Conservation (phyloP, 2,113 vertebrate genomes). For the Coracopsis vasa region DNA sequence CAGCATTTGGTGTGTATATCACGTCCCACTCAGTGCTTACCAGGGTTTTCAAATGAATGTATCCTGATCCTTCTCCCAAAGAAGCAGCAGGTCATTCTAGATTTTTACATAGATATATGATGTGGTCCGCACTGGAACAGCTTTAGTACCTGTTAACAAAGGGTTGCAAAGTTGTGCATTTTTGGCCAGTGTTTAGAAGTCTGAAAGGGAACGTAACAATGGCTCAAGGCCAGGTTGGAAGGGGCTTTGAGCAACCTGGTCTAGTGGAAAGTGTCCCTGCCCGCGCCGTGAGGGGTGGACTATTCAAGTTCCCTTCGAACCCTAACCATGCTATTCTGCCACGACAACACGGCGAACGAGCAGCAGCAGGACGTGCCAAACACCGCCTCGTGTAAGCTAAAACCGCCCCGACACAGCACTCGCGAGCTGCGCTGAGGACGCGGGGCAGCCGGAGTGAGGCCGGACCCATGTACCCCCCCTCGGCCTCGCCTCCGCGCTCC, state of each 20-base stretch:
- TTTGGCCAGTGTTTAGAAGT: neutral
- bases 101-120: neutral
- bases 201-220: neutral
- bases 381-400: fast-evolving
- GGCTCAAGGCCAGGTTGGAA: neutral
- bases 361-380: fast-evolving
- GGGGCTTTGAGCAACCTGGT: neutral
- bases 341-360: fast-evolving
- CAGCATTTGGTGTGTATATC: neutral
- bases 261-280: neutral
- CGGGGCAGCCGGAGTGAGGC: too few relatives aligned
- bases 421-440: too few relatives aligned
- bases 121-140: neutral
- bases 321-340: neutral
- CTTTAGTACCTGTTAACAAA: neutral
- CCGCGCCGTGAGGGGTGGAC: fast-evolving
- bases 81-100: neutral
- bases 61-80: neutral
- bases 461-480: neutral
- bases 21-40: neutral
- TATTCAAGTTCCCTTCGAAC: neutral
- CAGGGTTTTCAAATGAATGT: neutral
- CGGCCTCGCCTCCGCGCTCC: neutral
- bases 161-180: neutral
- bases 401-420: neutral